Evolutionary conservation across 1,140 invertebrate genomes (phyloP).

Genomic region (Maniola jurtina): DNA sequence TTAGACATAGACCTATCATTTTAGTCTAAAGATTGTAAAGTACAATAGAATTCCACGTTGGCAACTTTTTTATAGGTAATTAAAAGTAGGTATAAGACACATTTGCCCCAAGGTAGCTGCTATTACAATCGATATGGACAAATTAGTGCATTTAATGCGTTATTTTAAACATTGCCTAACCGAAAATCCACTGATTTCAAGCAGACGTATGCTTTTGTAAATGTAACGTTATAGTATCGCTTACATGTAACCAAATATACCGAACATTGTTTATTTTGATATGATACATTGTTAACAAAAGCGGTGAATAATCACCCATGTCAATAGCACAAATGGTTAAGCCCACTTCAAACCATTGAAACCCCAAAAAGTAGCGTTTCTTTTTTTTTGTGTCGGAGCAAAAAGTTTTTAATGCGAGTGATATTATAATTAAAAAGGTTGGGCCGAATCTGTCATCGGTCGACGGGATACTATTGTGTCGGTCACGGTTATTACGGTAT

Average conservation of each 20-base stretch:
- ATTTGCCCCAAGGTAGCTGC: too few relatives aligned
- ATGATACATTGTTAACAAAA: slow-evolving; percentile 20
- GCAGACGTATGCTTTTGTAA: background rate
- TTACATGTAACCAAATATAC: slow-evolving; percentile 4
- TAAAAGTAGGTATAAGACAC: too few relatives aligned
- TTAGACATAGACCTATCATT: too few relatives aligned
- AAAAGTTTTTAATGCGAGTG: slow-evolving; percentile 73
- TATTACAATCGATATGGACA: too few relatives aligned
- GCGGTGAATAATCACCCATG: slow-evolving; percentile 28
- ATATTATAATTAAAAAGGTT: slow-evolving; percentile 77
- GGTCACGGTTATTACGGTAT: slow-evolving; percentile 68
- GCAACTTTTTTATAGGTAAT: too few relatives aligned
- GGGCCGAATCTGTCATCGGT: slow-evolving; percentile 55
- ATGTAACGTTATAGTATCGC: slow-evolving; percentile 18
- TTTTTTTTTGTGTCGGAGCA: slow-evolving; percentile 50
- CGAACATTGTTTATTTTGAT: background rate
- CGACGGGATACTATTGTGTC: slow-evolving; percentile 64
- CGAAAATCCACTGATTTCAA: background rate
- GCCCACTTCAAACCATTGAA: slow-evolving; percentile 26
- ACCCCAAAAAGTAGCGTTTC: slow-evolving; percentile 56
- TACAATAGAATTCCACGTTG: too few relatives aligned
- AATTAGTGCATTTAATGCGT: too few relatives aligned
- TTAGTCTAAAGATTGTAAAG: too few relatives aligned
- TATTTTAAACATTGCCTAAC: background rate
- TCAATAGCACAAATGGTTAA: slow-evolving; percentile 29